phyloP scores from a whole-genome alignment of 2,797 vertebrate species.

The Tangara arthus region DNA sequence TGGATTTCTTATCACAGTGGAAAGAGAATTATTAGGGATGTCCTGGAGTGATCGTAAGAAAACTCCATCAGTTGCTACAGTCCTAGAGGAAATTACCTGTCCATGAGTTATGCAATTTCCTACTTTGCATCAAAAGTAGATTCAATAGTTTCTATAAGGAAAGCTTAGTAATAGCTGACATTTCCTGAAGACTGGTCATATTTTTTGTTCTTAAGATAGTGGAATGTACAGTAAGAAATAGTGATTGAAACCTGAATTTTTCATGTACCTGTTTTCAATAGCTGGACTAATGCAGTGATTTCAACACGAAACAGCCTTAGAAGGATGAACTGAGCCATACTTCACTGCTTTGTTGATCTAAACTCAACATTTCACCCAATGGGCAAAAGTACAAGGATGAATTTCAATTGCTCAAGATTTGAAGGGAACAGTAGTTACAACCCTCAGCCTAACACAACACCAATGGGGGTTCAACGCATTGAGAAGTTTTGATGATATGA shows the following conservation, averaged over 20 bases:
- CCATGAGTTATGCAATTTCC: neutral
- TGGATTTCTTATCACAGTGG: neutral
- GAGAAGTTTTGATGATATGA: neutral
- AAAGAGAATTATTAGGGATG: neutral
- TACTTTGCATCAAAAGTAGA: neutral
- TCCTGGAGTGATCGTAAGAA: neutral
- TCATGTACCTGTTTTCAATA: neutral
- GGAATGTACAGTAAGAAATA: neutral
- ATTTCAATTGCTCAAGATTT: neutral
- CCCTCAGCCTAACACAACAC: neutral
- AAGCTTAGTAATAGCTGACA: neutral
- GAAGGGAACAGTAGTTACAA: neutral
- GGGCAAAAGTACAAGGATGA: neutral
- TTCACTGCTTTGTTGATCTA: neutral
- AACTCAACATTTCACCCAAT: neutral
- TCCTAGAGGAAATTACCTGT: neutral
- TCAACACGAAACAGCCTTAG: neutral
- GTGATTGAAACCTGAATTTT: neutral
- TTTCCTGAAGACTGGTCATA: neutral
- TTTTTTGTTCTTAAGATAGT: neutral
- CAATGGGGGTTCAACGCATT: neutral
- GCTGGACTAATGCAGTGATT: neutral
- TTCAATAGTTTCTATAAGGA: neutral
- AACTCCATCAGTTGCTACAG: neutral
- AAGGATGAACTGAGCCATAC: neutral